Conservation (phyloP, 2,888 invertebrate genomes). For the Tipula vernalis region DNA sequence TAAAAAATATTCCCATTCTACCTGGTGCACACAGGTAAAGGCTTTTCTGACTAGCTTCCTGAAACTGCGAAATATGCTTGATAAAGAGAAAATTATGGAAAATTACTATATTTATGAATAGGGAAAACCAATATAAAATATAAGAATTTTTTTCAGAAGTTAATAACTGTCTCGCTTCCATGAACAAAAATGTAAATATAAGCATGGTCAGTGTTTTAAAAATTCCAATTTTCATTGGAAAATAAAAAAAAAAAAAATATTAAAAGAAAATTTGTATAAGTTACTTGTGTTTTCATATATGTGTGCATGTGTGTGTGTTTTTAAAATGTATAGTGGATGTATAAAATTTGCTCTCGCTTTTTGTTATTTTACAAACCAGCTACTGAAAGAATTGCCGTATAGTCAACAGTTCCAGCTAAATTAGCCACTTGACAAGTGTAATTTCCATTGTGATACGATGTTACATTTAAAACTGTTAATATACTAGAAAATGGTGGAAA, state of each 20-base stretch:
- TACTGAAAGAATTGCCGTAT: conserved; percentile 41
- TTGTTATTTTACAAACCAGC: conserved; percentile 34
- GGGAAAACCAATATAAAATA: too few species aligned
- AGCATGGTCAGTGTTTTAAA: neutral
- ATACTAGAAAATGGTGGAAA: conserved; percentile 41
- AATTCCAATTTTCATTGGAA: neutral
- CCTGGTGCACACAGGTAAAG: too few species aligned
- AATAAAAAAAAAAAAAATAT: neutral
- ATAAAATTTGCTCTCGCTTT: neutral
- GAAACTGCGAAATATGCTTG: too few species aligned
- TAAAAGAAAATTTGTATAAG: neutral
- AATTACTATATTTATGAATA: too few species aligned
- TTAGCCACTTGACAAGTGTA: conserved; percentile 35
- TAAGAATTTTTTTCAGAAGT: too few species aligned
- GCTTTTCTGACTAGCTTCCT: too few species aligned
- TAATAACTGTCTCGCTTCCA: neutral
- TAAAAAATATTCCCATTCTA: too few species aligned
- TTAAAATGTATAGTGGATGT: neutral
- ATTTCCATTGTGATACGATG: conserved; percentile 36
- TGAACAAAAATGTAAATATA: neutral
- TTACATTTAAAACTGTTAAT: conserved; percentile 36
- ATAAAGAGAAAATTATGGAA: too few species aligned
- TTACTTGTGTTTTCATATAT: neutral
- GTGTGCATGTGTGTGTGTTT: neutral
- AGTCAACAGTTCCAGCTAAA: conserved; percentile 38